phyloP scores from a whole-genome alignment of 2,113 vertebrate genomes.

The Oxyruncus cristatus region DNA sequence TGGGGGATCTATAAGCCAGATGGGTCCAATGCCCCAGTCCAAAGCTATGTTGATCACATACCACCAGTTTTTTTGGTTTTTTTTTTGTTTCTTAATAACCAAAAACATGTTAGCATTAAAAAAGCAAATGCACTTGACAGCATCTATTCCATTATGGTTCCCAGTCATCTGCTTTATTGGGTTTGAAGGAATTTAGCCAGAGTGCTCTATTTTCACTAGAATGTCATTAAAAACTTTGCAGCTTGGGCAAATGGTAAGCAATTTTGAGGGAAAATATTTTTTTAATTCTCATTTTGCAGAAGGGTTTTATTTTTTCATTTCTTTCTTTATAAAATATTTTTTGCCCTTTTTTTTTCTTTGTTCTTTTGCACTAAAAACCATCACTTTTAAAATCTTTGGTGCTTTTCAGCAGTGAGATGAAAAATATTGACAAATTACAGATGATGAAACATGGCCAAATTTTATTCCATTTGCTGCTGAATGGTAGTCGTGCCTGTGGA shows the following conservation, averaged over 20 bases:
- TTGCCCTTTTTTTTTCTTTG: neutral
- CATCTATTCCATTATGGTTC: constrained; percentile 53
- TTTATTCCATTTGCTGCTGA: constrained; percentile 41
- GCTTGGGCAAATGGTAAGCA: constrained; percentile 44
- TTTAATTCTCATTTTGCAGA: neutral
- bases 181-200: constrained; percentile 59
- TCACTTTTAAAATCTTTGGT: neutral
- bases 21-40: constrained; percentile 61
- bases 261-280: constrained; percentile 17
- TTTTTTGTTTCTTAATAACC: constrained; percentile 61
- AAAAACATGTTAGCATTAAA: constrained; percentile 61
- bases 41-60: constrained; percentile 48
- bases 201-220: constrained; percentile 37
- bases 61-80: constrained; percentile 11
- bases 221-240: constrained; percentile 54
- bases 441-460: constrained; percentile 49
- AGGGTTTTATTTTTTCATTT: neutral
- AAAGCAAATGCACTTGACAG: constrained; percentile 57
- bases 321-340: neutral
- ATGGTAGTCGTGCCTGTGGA: neutral
- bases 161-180: constrained; percentile 62
- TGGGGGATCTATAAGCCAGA: constrained; percentile 61
- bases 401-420: constrained; percentile 11
- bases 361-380: neutral
- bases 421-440: constrained; percentile 54